Base-by-base conservation (phyloP, 2,888 invertebrate genomes). In the Meta bourneti region DNA sequence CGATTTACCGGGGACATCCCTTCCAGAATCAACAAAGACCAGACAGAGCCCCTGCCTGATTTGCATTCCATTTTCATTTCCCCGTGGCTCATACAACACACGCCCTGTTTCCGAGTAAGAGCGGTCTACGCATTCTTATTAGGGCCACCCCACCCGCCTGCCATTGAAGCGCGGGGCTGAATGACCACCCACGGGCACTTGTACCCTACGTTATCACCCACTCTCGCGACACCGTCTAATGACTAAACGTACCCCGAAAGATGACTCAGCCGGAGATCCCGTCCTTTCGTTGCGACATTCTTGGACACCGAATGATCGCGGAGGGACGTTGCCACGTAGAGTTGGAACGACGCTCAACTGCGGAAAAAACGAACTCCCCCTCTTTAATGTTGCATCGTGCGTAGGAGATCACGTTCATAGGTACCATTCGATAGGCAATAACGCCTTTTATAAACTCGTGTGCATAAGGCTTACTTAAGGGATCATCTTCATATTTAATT, bases 61-160 rank as follows among this genome's bases (percentile, higher is more conserved):
- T 87, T 79, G 86, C 86, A 87, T 87, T 86, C 79, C 79, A 79
- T 79, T 87, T 87, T 87, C 86, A 79, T 87, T 87, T 79, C 34
- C 72, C 71, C 20, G 11, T 72, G 51, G 19, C 72, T 48, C 72
- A 7, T 69, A 77, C 77, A 34, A 49, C 51, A 77, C 80, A 69
- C 80, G 54, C 72, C 52, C 71, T 69, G 61, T 48, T 9, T 72
- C 19, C 72, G 52, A 83, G 52, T 51, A 72, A 51, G 71, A 52
- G 83, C 34, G 52, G 51, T 83, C 51, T 16, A 80, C 52, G 80
- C 51, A 80, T 61, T 80, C 54, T 80, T 80, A 80, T 61, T 54
- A 61, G 61, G n/a, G 48, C 51, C 82, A 49, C 70, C 49, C 19
- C 72, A 34, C 77, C 9, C n/a, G 13, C 85, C 61, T n/a, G 51